Percentiles rank a stretch among this genome's conserved stretches.
Evolutionary conservation across 30 jellyfish, hydroid and myxozoan species (phyloP).

Genomic region (Chrysaora quinquecirrha): DNA sequence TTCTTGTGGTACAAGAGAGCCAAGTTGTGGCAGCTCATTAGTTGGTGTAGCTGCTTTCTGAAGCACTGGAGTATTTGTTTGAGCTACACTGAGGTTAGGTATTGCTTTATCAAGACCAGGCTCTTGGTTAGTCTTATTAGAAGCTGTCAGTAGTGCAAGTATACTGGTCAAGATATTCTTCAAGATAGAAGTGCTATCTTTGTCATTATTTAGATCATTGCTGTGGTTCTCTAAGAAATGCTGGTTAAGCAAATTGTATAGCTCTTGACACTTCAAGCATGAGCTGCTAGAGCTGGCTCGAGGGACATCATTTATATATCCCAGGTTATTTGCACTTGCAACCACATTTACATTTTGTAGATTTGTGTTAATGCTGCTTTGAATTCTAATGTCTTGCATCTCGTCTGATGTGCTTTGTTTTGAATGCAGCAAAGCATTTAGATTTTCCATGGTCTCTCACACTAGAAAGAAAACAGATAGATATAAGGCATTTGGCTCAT

Average conservation of each 20-base stretch:
- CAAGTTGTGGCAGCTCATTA: neutral
- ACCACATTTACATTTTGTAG: conserved; percentile 6
- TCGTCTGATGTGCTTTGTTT: conserved; percentile 27
- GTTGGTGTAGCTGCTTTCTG: neutral
- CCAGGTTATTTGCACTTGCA: conserved; percentile 6
- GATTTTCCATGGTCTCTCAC: conserved; percentile 31
- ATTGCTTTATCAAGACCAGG: neutral
- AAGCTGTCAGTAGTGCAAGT: conserved; percentile 71
- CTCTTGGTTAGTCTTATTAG: conserved; percentile 11
- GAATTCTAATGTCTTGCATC: neutral
- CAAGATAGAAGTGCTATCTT: conserved; percentile 39
- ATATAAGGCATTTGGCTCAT: conserved; percentile 47
- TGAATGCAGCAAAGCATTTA: conserved; percentile 30
- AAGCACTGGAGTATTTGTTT: conserved; percentile 10
- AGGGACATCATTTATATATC: conserved; percentile 17
- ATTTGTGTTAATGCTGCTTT: conserved; percentile 1
- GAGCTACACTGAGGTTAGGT: conserved; percentile 12
- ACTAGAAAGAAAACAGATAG: neutral
- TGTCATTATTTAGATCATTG: conserved; percentile 38
- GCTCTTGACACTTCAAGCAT: conserved; percentile 81
- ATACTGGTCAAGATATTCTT: conserved; percentile 72
- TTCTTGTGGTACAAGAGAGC: conserved; percentile 13
- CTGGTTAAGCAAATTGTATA: conserved; percentile 56
- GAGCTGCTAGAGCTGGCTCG: conserved; percentile 16
- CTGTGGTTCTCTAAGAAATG: conserved; percentile 67